A percentile compares a stretch with the other conserved stretches of the same genome.
Conservation (phyloP, 1,140 invertebrate species). For the Ceratitis capitata region DNA sequence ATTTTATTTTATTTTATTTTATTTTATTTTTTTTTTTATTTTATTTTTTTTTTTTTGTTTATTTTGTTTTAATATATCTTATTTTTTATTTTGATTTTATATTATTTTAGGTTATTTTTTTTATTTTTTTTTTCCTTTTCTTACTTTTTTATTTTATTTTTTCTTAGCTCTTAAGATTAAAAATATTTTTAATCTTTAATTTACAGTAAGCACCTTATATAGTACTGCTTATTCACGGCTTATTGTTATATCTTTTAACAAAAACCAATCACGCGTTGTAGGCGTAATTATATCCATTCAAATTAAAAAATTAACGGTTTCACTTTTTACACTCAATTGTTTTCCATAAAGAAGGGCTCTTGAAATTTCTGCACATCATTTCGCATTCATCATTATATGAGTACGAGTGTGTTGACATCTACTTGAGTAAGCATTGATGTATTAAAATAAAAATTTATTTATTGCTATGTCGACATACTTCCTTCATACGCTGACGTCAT, state of each 20-base stretch:
- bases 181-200: not conserved
- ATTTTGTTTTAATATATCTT: no score
- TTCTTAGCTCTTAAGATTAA: no score
- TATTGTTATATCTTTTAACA: not conserved
- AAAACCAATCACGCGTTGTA: not conserved
- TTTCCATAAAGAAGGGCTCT: not conserved
- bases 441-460: not conserved
- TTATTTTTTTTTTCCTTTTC: no score
- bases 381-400: not conserved
- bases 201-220: not conserved
- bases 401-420: not conserved
- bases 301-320: not conserved
- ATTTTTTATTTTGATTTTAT: no score
- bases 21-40: no score
- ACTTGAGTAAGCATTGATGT: not conserved
- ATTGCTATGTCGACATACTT: not conserved
- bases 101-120: no score
- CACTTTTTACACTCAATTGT: not conserved
- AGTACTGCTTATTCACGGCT: not conserved
- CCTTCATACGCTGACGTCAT: conserved; percentile 4
- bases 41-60: no score
- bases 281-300: not conserved
- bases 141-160: no score
- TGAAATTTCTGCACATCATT: not conserved
- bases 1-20: no score